A percentile compares a stretch with the other conserved stretches of the same genome.
Evolutionary conservation across 2,113 vertebrate genomes (phyloP).

Genomic region (Cyanoramphus novaezelandiae): DNA sequence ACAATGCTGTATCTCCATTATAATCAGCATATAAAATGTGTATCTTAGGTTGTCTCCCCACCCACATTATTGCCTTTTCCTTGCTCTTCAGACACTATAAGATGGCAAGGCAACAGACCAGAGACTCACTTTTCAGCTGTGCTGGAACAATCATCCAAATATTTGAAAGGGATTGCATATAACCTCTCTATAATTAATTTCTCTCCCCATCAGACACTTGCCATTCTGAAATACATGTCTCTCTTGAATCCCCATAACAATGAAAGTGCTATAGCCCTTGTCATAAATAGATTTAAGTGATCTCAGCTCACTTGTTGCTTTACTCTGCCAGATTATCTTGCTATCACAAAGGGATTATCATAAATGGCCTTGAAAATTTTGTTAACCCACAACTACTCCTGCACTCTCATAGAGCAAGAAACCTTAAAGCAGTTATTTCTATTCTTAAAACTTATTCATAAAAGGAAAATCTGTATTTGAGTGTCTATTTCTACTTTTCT

Average conservation of each 20-base stretch:
- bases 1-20: neutral
- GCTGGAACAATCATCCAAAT: neutral
- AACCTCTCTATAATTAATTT: slow-evolving; percentile 8
- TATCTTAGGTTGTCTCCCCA: neutral
- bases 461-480: neutral
- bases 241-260: slow-evolving; percentile 13
- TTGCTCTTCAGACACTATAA: neutral
- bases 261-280: neutral
- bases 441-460: neutral
- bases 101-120: neutral
- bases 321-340: neutral
- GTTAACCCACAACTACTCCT: neutral
- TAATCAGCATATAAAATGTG: neutral
- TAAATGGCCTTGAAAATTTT: neutral
- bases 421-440: neutral
- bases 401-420: neutral
- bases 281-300: slow-evolving; percentile 39
- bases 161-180: neutral
- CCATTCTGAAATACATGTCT: neutral
- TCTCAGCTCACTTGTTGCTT: slow-evolving; percentile 8
- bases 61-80: neutral
- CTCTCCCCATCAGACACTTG: neutral
- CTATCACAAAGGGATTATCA: neutral
- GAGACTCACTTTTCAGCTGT: neutral
- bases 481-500: neutral